Evolutionary conservation across 2,888 invertebrate species (phyloP).

Genomic region (Eubasilissa splendida): DNA sequence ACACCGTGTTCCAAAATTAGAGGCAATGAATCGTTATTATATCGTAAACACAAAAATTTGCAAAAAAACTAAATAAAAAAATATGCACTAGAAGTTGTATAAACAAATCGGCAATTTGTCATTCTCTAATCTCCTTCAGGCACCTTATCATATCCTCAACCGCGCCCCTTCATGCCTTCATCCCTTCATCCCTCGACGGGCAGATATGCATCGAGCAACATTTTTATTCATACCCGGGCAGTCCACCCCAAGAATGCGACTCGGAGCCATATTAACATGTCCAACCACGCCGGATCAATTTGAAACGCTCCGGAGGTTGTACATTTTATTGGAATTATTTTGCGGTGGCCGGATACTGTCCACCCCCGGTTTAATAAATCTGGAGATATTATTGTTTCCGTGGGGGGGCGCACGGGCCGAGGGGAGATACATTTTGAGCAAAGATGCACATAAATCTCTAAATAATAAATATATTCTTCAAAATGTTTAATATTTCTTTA

Average conservation of each 20-base stretch:
- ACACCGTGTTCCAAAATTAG: too few species aligned
- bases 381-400: constrained; percentile 5
- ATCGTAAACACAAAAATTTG: too few species aligned
- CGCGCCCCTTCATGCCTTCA: background rate
- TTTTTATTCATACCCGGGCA: constrained; percentile 9
- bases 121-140: background rate
- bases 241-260: background rate
- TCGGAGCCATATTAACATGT: constrained; percentile 41
- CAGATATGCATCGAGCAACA: constrained; percentile 2
- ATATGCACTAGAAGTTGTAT: too few species aligned
- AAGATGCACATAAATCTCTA: too few species aligned
- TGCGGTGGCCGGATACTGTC: constrained; percentile 18
- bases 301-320: constrained; percentile 41
- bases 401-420: too few species aligned
- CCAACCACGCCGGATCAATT: constrained; percentile 38
- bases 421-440: too few species aligned
- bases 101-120: background rate
- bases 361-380: constrained; percentile 17
- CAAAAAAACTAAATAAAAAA: too few species aligned
- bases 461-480: too few species aligned
- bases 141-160: background rate
- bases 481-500: too few species aligned
- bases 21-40: too few species aligned
- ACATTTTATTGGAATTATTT: constrained; percentile 48
- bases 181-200: too few species aligned